A percentile compares a stretch with the other conserved stretches of the same genome.
Conservation (phyloP, 92 coral and sea anemone genomes). For the Bergia sp. region DNA sequence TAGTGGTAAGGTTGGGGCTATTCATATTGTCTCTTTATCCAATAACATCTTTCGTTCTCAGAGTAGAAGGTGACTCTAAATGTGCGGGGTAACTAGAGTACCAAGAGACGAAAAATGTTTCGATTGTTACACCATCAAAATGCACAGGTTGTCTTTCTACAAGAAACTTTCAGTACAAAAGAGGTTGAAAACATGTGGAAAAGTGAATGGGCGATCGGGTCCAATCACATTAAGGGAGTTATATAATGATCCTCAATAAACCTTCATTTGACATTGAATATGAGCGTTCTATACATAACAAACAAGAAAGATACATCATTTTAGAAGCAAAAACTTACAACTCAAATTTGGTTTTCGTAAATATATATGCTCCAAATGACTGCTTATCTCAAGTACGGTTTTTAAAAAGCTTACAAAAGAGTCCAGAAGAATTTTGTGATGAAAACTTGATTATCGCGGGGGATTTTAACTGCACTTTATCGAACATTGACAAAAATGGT, state of each 20-base stretch:
- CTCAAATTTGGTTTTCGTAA: constrained; percentile 3
- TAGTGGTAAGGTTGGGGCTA: too few species aligned
- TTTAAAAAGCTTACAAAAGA: neutral
- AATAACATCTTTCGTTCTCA: too few species aligned
- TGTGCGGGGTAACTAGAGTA: too few species aligned
- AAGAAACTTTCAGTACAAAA: too few species aligned
- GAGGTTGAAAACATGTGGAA: too few species aligned
- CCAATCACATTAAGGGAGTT: too few species aligned
- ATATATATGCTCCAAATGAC: constrained; percentile 44
- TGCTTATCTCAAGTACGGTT: neutral
- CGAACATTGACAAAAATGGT: constrained; percentile 34
- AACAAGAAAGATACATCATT: constrained; percentile 9
- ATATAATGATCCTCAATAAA: neutral
- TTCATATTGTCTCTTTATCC: too few species aligned
- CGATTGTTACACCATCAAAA: too few species aligned
- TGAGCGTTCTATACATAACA: neutral
- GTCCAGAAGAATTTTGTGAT: neutral
- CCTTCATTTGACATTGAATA: constrained; percentile 19
- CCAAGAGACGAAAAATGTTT: too few species aligned
- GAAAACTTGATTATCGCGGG: constrained; percentile 34
- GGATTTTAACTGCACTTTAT: constrained; percentile 28
- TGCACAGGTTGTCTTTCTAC: too few species aligned
- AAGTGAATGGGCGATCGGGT: too few species aligned
- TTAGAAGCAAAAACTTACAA: neutral
- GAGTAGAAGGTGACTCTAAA: too few species aligned